Evolutionary conservation across 37 sponge, comb jelly and placozoan genomes (phyloP).

Genomic region (Hexactinellida sp.): DNA sequence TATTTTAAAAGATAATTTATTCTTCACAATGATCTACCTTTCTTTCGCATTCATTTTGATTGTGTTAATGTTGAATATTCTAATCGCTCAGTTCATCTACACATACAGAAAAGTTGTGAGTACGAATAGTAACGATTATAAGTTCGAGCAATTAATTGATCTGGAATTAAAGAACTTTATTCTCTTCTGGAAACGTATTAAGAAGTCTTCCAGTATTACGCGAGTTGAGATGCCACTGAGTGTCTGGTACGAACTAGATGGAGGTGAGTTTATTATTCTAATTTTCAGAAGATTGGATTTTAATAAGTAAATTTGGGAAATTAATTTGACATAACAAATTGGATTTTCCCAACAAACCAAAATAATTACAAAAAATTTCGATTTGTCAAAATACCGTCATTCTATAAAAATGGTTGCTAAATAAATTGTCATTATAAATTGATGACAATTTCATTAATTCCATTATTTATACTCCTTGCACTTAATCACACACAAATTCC

Average conservation of each 20-base stretch:
- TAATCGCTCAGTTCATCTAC: background rate
- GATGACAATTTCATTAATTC: too few species aligned
- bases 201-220: background rate
- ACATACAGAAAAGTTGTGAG: background rate
- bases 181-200: background rate
- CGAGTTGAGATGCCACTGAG: background rate
- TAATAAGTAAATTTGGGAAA: too few species aligned
- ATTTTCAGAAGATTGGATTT: too few species aligned
- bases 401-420: too few species aligned
- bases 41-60: background rate
- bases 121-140: background rate
- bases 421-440: too few species aligned
- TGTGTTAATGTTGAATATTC: conserved; percentile 2
- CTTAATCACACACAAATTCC: too few species aligned
- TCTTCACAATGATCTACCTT: background rate
- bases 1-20: background rate
- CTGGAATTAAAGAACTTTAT: background rate
- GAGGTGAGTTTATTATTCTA: background rate
- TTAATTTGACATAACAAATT: too few species aligned
- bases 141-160: background rate
- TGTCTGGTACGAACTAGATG: background rate
- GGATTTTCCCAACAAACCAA: too few species aligned
- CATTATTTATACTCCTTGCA: too few species aligned
- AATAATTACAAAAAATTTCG: too few species aligned
- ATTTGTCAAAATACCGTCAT: too few species aligned